phyloP scores from a whole-genome alignment of 1,140 invertebrate genomes.

The Phthorimaea operculella region DNA sequence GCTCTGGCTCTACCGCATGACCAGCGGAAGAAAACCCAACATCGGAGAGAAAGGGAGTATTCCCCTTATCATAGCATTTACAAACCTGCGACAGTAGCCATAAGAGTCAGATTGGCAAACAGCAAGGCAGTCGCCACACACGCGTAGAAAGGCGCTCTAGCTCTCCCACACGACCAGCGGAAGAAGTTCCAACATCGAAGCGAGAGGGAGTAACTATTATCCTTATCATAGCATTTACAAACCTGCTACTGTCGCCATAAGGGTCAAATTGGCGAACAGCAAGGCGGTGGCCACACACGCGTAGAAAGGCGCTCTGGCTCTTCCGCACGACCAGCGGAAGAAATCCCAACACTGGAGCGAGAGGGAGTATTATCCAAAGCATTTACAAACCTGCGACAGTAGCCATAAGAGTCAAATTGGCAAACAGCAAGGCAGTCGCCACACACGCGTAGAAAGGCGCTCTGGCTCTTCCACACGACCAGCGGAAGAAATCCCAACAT shows the following conservation, averaged over 20 bases:
- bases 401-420: conserved; percentile 46
- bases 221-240: too few species aligned
- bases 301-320: conserved; percentile 51
- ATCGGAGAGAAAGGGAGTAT: too few species aligned
- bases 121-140: too few species aligned
- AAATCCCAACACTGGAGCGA: conserved; percentile 57
- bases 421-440: conserved; percentile 51
- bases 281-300: conserved; percentile 53
- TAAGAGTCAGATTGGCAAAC: too few species aligned
- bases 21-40: too few species aligned
- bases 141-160: too few species aligned
- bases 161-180: too few species aligned
- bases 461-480: conserved; percentile 51
- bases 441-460: conserved; percentile 56
- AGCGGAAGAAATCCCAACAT: conserved; percentile 57
- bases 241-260: conserved; percentile 1
- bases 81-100: too few species aligned
- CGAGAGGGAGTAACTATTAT: too few species aligned
- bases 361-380: conserved; percentile 51
- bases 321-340: conserved; percentile 49
- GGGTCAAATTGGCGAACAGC: conserved; percentile 35
- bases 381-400: conserved; percentile 46
- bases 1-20: too few species aligned
- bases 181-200: too few species aligned
- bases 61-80: too few species aligned